phyloP scores from a whole-genome alignment of 2,797 vertebrate species.

The Melanogrammus aeglefinus region DNA sequence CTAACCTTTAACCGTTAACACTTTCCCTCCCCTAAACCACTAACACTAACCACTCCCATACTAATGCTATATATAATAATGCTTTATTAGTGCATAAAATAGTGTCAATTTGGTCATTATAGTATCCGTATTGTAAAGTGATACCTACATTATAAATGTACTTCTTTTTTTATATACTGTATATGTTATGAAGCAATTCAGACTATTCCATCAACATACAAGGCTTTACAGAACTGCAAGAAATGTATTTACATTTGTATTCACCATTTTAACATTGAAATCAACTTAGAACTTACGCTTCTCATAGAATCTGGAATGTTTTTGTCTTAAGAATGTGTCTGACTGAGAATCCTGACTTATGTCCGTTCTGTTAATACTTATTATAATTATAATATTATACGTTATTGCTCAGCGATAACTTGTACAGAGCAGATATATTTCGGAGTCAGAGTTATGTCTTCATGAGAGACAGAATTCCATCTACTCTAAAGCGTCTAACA shows the following conservation, averaged over 20 bases:
- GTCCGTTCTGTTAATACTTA: neutral
- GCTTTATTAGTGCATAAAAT: too few relatives aligned
- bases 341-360: neutral
- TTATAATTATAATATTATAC: too few relatives aligned
- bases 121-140: too few relatives aligned
- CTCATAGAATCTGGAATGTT: neutral
- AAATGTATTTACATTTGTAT: neutral
- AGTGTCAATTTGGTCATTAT: too few relatives aligned
- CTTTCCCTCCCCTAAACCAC: too few relatives aligned
- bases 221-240: neutral
- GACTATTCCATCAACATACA: neutral
- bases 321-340: neutral
- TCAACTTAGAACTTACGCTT: neutral
- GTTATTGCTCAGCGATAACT: neutral
- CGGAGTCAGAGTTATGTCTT: neutral
- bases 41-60: too few relatives aligned
- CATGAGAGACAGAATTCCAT: neutral
- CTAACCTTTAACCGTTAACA: too few relatives aligned
- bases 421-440: neutral
- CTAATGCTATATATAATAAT: too few relatives aligned
- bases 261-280: neutral
- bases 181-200: neutral
- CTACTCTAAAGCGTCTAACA: neutral
- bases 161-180: too few relatives aligned
- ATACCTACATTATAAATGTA: too few relatives aligned